Conservation (phyloP, 2,113 vertebrate species). For the Potamarius usumacintae region DNA sequence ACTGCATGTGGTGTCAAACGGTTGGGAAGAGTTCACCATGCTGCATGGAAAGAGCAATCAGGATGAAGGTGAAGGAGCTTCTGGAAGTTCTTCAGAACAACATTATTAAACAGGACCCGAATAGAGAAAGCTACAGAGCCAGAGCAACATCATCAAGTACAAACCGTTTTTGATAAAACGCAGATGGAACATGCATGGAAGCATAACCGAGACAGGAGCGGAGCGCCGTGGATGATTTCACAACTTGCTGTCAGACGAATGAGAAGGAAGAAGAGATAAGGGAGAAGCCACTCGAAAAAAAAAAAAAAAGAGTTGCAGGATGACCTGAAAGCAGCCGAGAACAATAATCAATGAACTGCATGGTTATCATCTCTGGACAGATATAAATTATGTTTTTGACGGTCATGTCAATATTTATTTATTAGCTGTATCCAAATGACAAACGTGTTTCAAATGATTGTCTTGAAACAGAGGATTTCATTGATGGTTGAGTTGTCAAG, state of each 20-base stretch:
- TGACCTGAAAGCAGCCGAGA: neutral
- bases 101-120: neutral
- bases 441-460: too few relatives aligned
- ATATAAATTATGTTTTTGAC: neutral
- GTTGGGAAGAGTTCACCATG: neutral
- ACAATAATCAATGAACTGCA: neutral
- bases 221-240: neutral
- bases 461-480: too few relatives aligned
- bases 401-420: neutral
- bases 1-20: too few relatives aligned
- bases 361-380: neutral
- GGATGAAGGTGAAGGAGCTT: neutral
- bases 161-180: neutral
- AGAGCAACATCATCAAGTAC: neutral
- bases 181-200: neutral
- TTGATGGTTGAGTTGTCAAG: too few relatives aligned
- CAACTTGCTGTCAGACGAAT: neutral
- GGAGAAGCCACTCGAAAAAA: neutral
- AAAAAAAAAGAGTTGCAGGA: neutral
- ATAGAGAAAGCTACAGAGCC: neutral
- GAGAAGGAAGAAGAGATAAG: neutral
- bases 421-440: too few relatives aligned
- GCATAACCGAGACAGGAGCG: neutral
- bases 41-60: neutral
- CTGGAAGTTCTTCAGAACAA: neutral